phyloP scores from a whole-genome alignment of 2,113 vertebrate species.

The Phylloscopus trochilus region DNA sequence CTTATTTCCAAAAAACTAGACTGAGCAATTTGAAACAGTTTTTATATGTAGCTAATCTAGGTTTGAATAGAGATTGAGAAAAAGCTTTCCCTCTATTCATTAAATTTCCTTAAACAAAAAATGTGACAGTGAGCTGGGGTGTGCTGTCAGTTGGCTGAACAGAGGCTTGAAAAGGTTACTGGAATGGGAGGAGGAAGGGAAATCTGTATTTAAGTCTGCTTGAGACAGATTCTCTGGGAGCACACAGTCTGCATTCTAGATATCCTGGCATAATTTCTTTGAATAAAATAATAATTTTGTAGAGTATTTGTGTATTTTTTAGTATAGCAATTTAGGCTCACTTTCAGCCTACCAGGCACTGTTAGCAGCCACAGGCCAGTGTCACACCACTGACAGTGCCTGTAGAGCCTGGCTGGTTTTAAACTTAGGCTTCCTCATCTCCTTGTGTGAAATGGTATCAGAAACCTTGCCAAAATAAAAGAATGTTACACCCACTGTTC shows the following conservation, averaged over 20 bases:
- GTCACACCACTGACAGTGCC: neutral
- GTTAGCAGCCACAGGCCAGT: neutral
- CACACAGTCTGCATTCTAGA: neutral
- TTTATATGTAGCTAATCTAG: neutral
- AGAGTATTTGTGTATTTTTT: neutral
- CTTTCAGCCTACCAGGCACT: fast-evolving
- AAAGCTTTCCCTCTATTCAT: neutral
- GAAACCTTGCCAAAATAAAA: neutral
- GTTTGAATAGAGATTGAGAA: neutral
- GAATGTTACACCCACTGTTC: neutral
- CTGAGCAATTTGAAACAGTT: neutral
- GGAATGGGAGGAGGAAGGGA: neutral
- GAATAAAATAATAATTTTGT: neutral
- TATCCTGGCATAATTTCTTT: neutral
- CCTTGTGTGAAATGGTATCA: neutral
- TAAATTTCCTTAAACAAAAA: neutral
- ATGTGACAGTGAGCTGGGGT: neutral
- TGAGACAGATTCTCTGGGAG: neutral
- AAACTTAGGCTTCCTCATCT: neutral
- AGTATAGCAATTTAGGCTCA: neutral
- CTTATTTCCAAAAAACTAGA: neutral
- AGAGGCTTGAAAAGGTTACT: neutral
- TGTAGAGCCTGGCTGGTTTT: neutral
- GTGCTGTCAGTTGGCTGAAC: neutral
- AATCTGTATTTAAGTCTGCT: neutral